A percentile compares a stretch with the other conserved stretches of the same genome.
These are phyloP conservation scores for Apis cerana DNA, from an alignment of 1,140 invertebrate species.

Conservation along the genomic window DNA sequence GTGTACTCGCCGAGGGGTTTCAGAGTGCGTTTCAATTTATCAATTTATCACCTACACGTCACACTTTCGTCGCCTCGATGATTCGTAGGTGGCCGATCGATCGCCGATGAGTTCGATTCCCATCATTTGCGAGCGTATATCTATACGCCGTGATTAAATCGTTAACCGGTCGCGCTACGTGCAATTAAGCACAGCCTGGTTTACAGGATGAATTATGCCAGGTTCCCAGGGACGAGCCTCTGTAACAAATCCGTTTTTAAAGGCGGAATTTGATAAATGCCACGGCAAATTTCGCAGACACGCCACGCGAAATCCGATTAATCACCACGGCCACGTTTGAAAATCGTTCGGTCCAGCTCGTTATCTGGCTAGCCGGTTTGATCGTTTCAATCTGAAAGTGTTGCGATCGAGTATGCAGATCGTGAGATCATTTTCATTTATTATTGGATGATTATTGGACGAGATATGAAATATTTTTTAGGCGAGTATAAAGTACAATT, in stretches of 20 bases:
- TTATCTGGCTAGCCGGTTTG: slow-evolving; percentile 12
- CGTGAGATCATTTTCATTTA: too few relatives aligned
- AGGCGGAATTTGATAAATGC: slow-evolving; percentile 46
- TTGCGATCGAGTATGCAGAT: background rate
- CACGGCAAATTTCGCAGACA: slow-evolving; percentile 38
- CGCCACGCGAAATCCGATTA: slow-evolving; percentile 33
- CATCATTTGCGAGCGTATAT: background rate
- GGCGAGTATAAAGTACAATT: too few relatives aligned
- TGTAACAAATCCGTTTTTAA: slow-evolving; percentile 47
- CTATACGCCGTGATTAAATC: slow-evolving; percentile 20
- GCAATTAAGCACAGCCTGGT: slow-evolving; percentile 36
- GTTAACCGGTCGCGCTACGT: slow-evolving; percentile 40
- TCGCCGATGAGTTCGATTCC: background rate
- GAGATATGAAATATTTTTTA: too few relatives aligned
- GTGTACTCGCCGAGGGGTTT: too few relatives aligned
- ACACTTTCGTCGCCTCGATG: background rate
- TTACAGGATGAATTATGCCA: slow-evolving; percentile 33
- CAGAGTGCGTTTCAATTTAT: too few relatives aligned
- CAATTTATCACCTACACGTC: too few relatives aligned
- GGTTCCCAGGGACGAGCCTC: slow-evolving; percentile 18
- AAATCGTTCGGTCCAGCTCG: slow-evolving; percentile 13
- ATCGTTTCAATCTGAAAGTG: background rate
- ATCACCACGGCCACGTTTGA: slow-evolving; percentile 20
- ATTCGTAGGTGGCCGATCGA: background rate
- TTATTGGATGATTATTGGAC: too few relatives aligned